Conservation (phyloP, 2,797 vertebrate genomes). For the Lagodon rhomboides region DNA sequence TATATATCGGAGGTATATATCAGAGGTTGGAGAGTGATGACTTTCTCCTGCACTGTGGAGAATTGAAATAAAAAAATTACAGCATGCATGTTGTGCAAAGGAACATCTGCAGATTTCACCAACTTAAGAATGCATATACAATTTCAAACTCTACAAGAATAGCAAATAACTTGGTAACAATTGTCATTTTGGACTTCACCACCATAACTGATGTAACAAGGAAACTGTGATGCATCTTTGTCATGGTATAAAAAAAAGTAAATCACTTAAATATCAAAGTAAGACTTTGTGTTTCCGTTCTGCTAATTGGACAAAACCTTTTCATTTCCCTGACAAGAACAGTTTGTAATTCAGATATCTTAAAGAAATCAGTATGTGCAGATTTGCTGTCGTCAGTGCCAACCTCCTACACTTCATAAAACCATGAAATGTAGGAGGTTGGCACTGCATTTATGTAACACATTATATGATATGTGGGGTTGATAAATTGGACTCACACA, state of each 20-base stretch:
- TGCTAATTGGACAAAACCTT: not conserved
- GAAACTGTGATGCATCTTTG: not conserved
- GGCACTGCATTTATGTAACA: conserved; percentile 3
- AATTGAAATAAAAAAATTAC: not conserved
- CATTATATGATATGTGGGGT: conserved; percentile 7
- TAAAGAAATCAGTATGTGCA: conserved; percentile 2
- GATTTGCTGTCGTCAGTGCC: not conserved
- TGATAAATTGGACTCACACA: conserved; percentile 8
- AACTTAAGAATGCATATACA: not conserved
- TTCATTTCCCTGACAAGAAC: not conserved
- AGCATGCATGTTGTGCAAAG: not conserved
- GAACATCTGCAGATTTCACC: not conserved
- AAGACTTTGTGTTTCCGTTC: not conserved
- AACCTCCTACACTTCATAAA: not conserved
- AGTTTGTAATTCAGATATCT: not conserved
- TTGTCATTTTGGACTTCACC: not conserved
- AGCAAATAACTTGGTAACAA: not conserved
- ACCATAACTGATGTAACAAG: not conserved
- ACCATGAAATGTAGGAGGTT: not conserved
- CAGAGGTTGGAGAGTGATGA: no score
- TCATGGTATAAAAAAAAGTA: not conserved
- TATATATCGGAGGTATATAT: no score
- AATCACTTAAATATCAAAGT: not conserved
- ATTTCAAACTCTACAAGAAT: not conserved
- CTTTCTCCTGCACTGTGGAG: no score